Percentiles rank a stretch among this genome's conserved stretches.
phyloP scores from a whole-genome alignment of 2,113 vertebrate genomes.

The Rhynchopsitta pachyrhyncha region DNA sequence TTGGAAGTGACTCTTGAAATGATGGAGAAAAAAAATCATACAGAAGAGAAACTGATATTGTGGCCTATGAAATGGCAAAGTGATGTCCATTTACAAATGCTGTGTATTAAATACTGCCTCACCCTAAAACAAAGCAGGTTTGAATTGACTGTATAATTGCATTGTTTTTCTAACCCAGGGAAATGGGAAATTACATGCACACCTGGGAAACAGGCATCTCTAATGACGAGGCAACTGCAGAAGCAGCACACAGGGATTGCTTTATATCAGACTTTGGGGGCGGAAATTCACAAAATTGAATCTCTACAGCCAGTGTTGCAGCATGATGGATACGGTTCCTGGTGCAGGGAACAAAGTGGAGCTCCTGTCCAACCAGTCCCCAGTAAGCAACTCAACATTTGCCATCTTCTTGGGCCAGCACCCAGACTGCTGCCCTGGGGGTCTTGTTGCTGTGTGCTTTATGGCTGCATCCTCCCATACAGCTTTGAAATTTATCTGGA shows the following conservation, averaged over 20 bases:
- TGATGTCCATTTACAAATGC: neutral
- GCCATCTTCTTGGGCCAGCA: neutral
- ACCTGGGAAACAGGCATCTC: neutral
- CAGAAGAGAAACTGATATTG: neutral
- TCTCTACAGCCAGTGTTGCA: neutral
- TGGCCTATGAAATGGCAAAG: neutral
- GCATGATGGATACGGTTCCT: neutral
- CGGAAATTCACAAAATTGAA: neutral
- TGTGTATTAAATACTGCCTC: neutral
- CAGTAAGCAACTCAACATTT: neutral
- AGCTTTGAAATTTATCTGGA: neutral
- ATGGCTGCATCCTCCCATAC: neutral
- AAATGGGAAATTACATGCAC: neutral
- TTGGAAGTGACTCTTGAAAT: neutral
- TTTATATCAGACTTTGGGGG: neutral
- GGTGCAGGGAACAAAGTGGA: neutral
- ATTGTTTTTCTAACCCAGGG: neutral
- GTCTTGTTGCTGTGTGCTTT: neutral
- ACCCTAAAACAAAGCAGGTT: neutral
- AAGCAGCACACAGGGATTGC: neutral
- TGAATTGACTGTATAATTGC: neutral
- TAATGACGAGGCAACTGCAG: neutral
- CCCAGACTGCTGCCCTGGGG: neutral
- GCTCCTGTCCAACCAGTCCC: neutral
- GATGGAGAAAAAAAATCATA: neutral